Evolutionary conservation across 2,113 vertebrate genomes (phyloP).

Genomic region (Actenoides lindsayi): DNA sequence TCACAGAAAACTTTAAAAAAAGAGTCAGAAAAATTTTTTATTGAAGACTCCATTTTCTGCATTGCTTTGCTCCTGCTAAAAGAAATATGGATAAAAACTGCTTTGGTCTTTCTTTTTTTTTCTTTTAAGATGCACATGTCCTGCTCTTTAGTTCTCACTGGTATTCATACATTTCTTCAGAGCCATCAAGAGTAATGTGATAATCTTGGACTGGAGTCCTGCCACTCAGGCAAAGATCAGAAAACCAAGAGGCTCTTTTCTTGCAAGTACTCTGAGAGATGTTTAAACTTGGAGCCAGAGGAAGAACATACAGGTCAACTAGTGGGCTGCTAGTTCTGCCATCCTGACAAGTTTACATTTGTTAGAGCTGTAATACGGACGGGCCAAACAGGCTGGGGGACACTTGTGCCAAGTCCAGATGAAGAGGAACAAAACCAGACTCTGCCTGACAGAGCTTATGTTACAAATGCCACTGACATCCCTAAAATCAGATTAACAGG

Average conservation of each 20-base stretch:
- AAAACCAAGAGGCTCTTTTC: constrained; percentile 1
- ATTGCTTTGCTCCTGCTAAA: not conserved
- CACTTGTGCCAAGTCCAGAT: not conserved
- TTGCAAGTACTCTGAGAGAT: not conserved
- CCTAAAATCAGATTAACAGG: not conserved
- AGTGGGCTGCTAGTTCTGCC: not conserved
- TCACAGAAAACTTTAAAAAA: not conserved
- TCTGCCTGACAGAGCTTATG: not conserved
- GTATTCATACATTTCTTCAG: not conserved
- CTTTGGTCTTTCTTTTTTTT: not conserved
- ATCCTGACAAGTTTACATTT: not conserved
- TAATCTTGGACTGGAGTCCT: not conserved
- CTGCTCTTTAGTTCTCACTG: not conserved
- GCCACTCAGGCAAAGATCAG: not conserved
- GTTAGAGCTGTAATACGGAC: not conserved
- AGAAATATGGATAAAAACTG: not conserved
- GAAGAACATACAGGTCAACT: not conserved
- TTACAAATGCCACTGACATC: not conserved
- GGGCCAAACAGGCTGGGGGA: not conserved
- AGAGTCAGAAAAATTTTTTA: not conserved
- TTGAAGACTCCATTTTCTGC: not conserved
- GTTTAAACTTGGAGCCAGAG: not conserved
- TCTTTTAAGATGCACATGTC: not conserved
- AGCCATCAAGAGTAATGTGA: not conserved
- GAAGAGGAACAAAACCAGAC: not conserved